These are phyloP conservation scores for Temnothorax longispinosus DNA, from an alignment of 1,140 invertebrate genomes.

Conservation along the genomic window DNA sequence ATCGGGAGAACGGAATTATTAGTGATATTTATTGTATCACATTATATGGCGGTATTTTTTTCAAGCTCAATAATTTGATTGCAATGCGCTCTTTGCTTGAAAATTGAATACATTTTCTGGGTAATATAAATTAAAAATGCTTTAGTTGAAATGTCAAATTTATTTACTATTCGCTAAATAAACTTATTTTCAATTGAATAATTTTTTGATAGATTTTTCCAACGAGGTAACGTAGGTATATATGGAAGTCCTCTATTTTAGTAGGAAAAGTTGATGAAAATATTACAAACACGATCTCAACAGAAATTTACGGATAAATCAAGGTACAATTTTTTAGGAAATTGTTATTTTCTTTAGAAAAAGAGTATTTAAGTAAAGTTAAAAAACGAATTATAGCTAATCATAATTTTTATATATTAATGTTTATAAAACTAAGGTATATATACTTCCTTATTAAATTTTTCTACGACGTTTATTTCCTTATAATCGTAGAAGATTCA, in stretches of 20 bases:
- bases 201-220: conserved; percentile 31
- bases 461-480: background rate
- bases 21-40: conserved; percentile 3
- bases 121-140: conserved; percentile 37
- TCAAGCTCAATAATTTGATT: conserved; percentile 26
- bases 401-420: background rate
- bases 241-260: conserved; percentile 11
- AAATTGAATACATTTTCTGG: conserved; percentile 23
- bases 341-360: background rate
- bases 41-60: background rate
- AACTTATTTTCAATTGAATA: conserved; percentile 40
- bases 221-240: background rate
- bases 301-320: conserved; percentile 9
- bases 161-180: conserved; percentile 31
- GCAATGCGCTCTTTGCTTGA: background rate
- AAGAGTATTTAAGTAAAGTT: background rate
- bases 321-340: background rate
- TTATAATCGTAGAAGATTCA: background rate
- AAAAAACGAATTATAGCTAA: background rate
- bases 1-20: background rate
- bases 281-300: background rate
- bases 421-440: background rate
- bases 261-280: background rate
- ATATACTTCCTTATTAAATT: background rate
- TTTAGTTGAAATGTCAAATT: conserved; percentile 48